Conservation (phyloP, 2,113 vertebrate genomes). For the Ardeotis arabs region DNA sequence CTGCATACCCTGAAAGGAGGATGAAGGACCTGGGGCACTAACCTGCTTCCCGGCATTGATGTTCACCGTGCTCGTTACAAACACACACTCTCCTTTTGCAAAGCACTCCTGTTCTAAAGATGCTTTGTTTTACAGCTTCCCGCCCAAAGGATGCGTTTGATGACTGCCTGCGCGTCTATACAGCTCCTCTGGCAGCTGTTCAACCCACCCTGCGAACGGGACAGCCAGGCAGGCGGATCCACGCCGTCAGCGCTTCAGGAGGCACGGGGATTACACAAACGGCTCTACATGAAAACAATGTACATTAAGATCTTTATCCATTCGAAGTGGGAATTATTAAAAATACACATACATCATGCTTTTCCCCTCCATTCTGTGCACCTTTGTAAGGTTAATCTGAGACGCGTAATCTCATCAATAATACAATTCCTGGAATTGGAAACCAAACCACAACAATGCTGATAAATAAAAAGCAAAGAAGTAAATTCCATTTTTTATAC, state of each 20-base stretch:
- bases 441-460: not conserved
- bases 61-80: not conserved
- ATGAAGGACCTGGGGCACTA: not conserved
- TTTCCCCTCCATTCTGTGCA: rapidly evolving
- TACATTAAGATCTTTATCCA: not conserved
- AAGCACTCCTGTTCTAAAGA: not conserved
- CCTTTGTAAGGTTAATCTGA: not conserved
- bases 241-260: not conserved
- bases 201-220: not conserved
- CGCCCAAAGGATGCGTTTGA: not conserved
- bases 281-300: not conserved
- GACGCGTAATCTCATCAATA: not conserved
- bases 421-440: not conserved
- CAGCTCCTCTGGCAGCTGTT: not conserved
- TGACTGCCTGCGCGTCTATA: not conserved
- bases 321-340: not conserved
- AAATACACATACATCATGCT: not conserved
- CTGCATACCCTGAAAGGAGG: not conserved
- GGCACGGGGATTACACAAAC: rapidly evolving
- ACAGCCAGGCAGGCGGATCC: not conserved
- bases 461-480: not conserved
- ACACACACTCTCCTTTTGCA: not conserved
- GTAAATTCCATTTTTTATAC: not conserved
- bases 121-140: not conserved
- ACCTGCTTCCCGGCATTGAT: not conserved